These are phyloP conservation scores for Pogonocherus hispidulus DNA, from an alignment of 2,888 invertebrate genomes.

Conservation along the genomic window DNA sequence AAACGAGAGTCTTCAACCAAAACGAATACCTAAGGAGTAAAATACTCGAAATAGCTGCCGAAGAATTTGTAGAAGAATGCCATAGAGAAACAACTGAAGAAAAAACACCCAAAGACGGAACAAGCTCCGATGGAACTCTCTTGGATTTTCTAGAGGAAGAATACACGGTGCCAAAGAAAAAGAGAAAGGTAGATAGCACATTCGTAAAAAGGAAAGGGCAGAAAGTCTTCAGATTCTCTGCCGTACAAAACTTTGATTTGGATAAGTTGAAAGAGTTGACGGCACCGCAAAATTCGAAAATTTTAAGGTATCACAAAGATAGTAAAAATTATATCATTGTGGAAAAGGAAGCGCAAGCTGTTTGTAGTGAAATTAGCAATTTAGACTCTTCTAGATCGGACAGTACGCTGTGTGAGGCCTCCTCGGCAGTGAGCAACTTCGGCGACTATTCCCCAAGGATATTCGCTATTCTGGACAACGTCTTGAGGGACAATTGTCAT, in stretches of 20 bases:
- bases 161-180: slow-evolving; percentile 55
- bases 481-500: slow-evolving; percentile 30
- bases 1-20: slow-evolving; percentile 7
- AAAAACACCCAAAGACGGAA: not conserved
- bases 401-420: not conserved
- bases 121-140: not conserved
- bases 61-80: slow-evolving; percentile 47
- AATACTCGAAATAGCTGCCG: slow-evolving; percentile 53
- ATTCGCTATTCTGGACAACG: slow-evolving; percentile 37
- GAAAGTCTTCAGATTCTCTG: slow-evolving; percentile 9
- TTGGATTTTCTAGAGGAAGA: slow-evolving; percentile 44
- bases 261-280: slow-evolving; percentile 10
- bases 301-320: not conserved
- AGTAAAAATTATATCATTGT: no score
- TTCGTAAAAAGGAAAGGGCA: slow-evolving; percentile 30
- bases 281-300: not conserved
- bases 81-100: slow-evolving; percentile 32
- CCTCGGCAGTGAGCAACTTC: not conserved
- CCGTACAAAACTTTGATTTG: slow-evolving; percentile 1
- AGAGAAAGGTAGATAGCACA: slow-evolving; percentile 46
- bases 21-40: slow-evolving; percentile 40
- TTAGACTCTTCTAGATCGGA: not conserved
- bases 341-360: no score
- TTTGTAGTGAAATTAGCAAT: not conserved
- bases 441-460: slow-evolving; percentile 38